Base-by-base conservation (phyloP, 2,113 vertebrate species). In the Zapornia atra region DNA sequence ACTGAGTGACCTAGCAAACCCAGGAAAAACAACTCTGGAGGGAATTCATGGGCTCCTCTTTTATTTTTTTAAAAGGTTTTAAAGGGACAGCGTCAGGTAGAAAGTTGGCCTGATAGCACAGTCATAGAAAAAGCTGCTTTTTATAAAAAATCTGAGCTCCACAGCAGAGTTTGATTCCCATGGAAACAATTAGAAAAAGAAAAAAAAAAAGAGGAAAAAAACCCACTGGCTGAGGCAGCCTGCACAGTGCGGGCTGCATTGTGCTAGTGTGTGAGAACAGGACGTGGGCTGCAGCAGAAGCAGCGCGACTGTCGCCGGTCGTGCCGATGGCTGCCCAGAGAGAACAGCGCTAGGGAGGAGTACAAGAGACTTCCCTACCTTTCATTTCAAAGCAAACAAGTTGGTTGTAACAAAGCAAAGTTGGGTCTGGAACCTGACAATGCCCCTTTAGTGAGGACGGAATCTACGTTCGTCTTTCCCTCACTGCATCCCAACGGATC, bases 1-100 rank as follows among this genome's bases (percentile, higher is more conserved):
- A 91, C 75, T 17, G 91, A 96, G 66, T 7, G 86, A 75, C 75
- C 75, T 28, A 28, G 88, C 93, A 95, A 92, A 83, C 61, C 70
- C 89, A 38, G 86, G 75, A 56, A 51, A 46, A 83, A 68, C 5
- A 10, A 44, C 51, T 22, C 1, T 46, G 3, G 88, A 72, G 76
- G 70, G 94, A 64, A 42, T 2, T 61, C 69, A 15, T 0, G 33
- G 83, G 73, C 38, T 72, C 88, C 69, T 83, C 73, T 54, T 25
- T 14, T 1, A 40, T 4, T 8, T 31, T 50, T 29, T 53, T 44
- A 22, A 60, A 91, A 73, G 86, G 86, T 53, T 86, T 71, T 7
- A 68, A 95, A 88, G 95, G 96, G 93, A 88, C 86, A 90, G 66
- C 8, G 29, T 95, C 92, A 95, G 92, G 96, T 95, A 82, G 75